These are phyloP conservation scores for Piaya cayana DNA, from an alignment of 2,113 vertebrate species.

Conservation along the genomic window DNA sequence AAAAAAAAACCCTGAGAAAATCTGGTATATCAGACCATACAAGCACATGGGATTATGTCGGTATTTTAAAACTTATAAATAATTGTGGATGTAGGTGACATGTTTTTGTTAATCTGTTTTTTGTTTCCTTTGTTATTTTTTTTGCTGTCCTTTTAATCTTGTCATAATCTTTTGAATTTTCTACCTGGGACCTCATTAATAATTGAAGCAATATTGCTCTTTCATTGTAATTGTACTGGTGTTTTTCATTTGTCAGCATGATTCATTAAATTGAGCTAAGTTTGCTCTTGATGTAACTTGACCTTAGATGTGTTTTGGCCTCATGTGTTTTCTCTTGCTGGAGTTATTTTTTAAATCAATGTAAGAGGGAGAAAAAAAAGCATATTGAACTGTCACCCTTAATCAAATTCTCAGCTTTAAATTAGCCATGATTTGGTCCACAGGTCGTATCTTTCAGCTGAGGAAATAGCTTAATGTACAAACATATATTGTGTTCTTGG, in stretches of 20 bases:
- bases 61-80: background rate
- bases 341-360: conserved; percentile 42
- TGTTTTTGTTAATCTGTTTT: background rate
- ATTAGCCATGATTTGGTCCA: conserved; percentile 48
- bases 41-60: background rate
- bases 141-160: background rate
- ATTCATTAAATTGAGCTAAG: conserved; percentile 54
- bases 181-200: conserved; percentile 17
- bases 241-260: conserved; percentile 57
- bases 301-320: conserved; percentile 43
- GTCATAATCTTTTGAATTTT: background rate
- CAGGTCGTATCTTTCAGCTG: conserved; percentile 20
- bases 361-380: conserved; percentile 32
- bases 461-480: conserved; percentile 32
- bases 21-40: background rate
- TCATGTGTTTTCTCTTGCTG: conserved; percentile 56
- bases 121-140: background rate
- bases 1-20: background rate
- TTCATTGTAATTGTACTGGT: background rate
- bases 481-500: conserved; percentile 1
- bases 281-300: conserved; percentile 54
- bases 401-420: conserved; percentile 59
- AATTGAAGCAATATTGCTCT: background rate
- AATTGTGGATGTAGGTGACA: background rate
- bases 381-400: conserved; percentile 44